Conservation (phyloP, 2,113 vertebrate species). For the Bucco capensis region DNA sequence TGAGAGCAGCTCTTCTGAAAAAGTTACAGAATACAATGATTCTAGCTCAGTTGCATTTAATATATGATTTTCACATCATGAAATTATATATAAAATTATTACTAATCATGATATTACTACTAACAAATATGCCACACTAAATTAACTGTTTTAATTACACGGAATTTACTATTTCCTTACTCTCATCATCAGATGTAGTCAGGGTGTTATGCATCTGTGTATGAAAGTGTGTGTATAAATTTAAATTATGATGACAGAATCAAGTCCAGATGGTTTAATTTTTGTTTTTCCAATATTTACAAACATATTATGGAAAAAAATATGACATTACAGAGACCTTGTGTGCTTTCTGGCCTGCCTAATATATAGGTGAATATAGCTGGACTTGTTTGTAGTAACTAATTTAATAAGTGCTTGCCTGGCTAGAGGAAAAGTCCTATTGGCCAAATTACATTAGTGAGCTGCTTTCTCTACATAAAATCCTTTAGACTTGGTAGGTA, state of each 20-base stretch:
- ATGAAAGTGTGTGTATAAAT: background rate
- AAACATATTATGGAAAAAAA: slow-evolving; percentile 33
- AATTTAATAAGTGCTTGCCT: slow-evolving; percentile 36
- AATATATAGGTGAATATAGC: background rate
- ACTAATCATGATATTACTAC: slow-evolving; percentile 36
- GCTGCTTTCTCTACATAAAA: background rate
- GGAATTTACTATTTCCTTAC: slow-evolving; percentile 44
- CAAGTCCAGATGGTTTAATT: slow-evolving; percentile 23
- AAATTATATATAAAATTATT: slow-evolving; percentile 34
- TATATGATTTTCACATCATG: slow-evolving; percentile 16
- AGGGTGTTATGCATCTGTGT: background rate
- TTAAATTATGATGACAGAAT: slow-evolving; percentile 20
- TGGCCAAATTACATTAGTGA: slow-evolving; percentile 8
- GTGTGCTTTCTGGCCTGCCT: background rate
- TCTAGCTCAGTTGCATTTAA: slow-evolving; percentile 33
- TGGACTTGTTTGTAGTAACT: slow-evolving; percentile 35
- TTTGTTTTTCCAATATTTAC: slow-evolving; percentile 62
- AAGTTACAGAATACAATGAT: slow-evolving; percentile 35
- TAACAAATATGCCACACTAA: slow-evolving; percentile 47
- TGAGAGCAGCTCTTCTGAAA: slow-evolving; percentile 51
- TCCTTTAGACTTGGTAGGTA: slow-evolving; percentile 5
- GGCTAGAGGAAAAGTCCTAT: background rate
- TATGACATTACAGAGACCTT: background rate
- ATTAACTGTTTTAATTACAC: slow-evolving; percentile 69
- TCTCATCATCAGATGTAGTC: slow-evolving; percentile 48